A percentile compares a stretch with the other conserved stretches of the same genome.
Evolutionary conservation across 2,888 invertebrate species (phyloP).

Genomic region (Omphaloscelis lunosa): DNA sequence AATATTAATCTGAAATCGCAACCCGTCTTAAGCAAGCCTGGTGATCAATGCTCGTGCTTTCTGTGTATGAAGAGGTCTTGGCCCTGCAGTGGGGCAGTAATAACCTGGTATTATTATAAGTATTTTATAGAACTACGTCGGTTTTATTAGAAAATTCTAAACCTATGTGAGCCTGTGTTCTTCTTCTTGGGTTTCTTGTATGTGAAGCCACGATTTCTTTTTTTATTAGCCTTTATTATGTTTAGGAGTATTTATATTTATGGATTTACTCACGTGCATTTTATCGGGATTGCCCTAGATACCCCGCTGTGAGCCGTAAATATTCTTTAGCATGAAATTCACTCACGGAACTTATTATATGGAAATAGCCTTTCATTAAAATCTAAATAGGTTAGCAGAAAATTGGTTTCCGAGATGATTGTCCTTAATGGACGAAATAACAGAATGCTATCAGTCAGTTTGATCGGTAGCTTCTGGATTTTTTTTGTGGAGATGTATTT

Average conservation of each 20-base stretch:
- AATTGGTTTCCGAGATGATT: neutral
- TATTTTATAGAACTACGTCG: neutral
- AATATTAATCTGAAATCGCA: neutral
- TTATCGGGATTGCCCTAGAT: conserved; percentile 29
- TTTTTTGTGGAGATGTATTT: too few species aligned
- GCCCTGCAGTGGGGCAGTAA: too few species aligned
- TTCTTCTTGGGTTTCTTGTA: conserved; percentile 4
- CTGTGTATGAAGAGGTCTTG: neutral
- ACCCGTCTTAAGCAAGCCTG: neutral
- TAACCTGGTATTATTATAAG: neutral
- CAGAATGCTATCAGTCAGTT: neutral
- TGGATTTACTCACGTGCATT: conserved; percentile 33
- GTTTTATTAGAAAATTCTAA: neutral
- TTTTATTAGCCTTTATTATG: conserved; percentile 40
- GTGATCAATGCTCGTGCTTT: neutral
- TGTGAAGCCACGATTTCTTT: conserved; percentile 6
- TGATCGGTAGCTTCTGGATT: neutral
- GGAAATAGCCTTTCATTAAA: conserved; percentile 17
- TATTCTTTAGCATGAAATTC: conserved; percentile 30
- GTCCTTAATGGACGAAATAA: neutral
- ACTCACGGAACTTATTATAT: conserved; percentile 9
- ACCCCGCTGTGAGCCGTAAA: conserved; percentile 30
- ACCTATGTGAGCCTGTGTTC: neutral
- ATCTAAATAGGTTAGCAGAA: neutral
- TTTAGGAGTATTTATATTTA: conserved; percentile 38